A percentile compares a stretch with the other conserved stretches of the same genome.
These are phyloP conservation scores for Steatocranus sp. DNA, from an alignment of 2,797 vertebrate genomes.

Conservation along the genomic window DNA sequence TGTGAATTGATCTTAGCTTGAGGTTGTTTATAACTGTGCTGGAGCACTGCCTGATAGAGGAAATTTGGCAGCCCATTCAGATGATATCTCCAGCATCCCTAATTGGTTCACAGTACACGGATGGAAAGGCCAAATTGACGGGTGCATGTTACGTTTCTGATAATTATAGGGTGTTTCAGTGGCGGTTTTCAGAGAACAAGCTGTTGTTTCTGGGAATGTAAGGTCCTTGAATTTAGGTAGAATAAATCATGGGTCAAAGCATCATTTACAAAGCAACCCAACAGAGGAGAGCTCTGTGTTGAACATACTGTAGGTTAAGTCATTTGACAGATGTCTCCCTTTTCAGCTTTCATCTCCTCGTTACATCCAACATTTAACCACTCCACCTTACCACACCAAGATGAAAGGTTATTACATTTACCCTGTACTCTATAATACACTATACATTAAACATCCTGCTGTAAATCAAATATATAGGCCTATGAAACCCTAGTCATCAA, in stretches of 20 bases:
- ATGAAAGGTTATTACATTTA: slow-evolving; percentile 32
- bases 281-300: slow-evolving; percentile 5
- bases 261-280: slow-evolving; percentile 24
- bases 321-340: slow-evolving; percentile 59
- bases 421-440: slow-evolving; percentile 7
- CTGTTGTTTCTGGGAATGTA: slow-evolving; percentile 48
- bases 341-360: slow-evolving; percentile 50
- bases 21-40: slow-evolving; percentile 16
- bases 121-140: slow-evolving; percentile 48
- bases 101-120: slow-evolving; percentile 52
- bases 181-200: slow-evolving; percentile 43
- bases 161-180: slow-evolving; percentile 60
- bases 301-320: slow-evolving; percentile 54
- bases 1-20: slow-evolving; percentile 28
- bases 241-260: slow-evolving; percentile 64
- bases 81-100: slow-evolving; percentile 51
- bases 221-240: slow-evolving; percentile 27
- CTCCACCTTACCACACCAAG: slow-evolving; percentile 30
- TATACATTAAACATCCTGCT: slow-evolving; percentile 1
- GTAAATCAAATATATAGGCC: not conserved
- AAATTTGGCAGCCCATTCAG: slow-evolving; percentile 16
- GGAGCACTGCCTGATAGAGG: slow-evolving; percentile 21
- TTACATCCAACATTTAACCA: slow-evolving; percentile 42
- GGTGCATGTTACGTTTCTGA: slow-evolving; percentile 53
- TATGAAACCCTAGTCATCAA: not conserved